Conservation (phyloP, 35 echinoderm and acorn worm genomes). For the Heliocidaris erythrogramma region DNA sequence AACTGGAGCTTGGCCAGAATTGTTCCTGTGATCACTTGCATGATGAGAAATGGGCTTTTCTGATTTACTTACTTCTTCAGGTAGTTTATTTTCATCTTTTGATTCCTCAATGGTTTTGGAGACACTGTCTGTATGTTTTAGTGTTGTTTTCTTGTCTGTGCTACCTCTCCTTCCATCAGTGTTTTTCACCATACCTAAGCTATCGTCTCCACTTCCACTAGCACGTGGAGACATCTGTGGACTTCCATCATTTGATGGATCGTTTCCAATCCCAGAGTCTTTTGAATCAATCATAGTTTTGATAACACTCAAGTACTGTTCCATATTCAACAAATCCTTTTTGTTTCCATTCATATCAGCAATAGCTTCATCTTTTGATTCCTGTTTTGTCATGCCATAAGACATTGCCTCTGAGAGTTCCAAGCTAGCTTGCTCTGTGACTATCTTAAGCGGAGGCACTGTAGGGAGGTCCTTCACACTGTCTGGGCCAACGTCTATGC, state of each 20-base stretch:
- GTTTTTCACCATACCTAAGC: neutral
- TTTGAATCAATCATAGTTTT: constrained; percentile 92
- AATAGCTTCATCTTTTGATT: constrained; percentile 66
- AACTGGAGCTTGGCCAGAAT: neutral
- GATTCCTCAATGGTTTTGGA: neutral
- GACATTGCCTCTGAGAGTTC: constrained; percentile 65
- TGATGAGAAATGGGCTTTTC: neutral
- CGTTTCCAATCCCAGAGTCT: constrained; percentile 93
- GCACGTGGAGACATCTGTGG: constrained; percentile 70
- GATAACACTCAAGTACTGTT: constrained; percentile 76
- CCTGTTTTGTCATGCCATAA: constrained; percentile 31
- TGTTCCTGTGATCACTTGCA: neutral
- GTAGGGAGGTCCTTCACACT: neutral
- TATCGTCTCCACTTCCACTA: constrained; percentile 28
- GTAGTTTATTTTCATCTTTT: neutral
- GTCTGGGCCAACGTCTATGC: constrained; percentile 56
- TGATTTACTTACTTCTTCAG: neutral
- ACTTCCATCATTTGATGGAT: constrained; percentile 63
- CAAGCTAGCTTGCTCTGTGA: constrained; percentile 50
- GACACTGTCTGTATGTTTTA: neutral
- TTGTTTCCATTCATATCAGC: constrained; percentile 57
- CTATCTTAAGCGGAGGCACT: constrained; percentile 44
- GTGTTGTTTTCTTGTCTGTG: neutral
- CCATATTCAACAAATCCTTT: constrained; percentile 52
- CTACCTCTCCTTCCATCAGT: neutral